phyloP scores from a whole-genome alignment of 1,140 invertebrate species.

The Meloidogyne hapla region DNA sequence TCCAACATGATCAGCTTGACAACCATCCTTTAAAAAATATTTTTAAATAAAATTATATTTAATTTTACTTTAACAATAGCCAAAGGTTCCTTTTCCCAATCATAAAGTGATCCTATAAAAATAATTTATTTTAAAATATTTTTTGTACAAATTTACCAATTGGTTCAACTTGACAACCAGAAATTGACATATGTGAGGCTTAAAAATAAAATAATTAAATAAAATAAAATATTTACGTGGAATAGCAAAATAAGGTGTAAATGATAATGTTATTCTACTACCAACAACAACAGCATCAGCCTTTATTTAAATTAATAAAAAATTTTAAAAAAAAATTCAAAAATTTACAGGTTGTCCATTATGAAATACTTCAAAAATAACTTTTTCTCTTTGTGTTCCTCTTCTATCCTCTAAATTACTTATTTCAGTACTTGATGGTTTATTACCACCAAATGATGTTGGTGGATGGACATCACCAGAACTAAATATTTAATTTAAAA shows the following conservation, averaged over 20 bases:
- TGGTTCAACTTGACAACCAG: conserved; percentile 63
- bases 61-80: conserved; percentile 46
- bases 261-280: conserved; percentile 58
- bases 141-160: conserved; percentile 46
- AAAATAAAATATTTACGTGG: conserved; percentile 51
- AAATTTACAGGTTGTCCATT: conserved; percentile 51
- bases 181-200: conserved; percentile 62
- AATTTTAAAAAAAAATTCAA: background rate
- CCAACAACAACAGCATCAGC: conserved; percentile 63
- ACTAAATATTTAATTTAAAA: background rate
- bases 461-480: background rate
- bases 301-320: too few species aligned
- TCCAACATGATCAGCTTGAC: conserved; percentile 61
- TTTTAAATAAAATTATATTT: background rate
- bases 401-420: background rate
- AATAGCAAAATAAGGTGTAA: conserved; percentile 63
- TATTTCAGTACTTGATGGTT: conserved; percentile 10
- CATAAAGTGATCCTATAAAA: conserved; percentile 48
- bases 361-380: conserved; percentile 62
- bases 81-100: conserved; percentile 64
- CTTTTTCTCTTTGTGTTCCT: conserved; percentile 34
- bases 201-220: background rate
- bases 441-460: conserved; percentile 12
- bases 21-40: conserved; percentile 48
- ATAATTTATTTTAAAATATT: too few species aligned